Conservation (phyloP, 2,797 vertebrate species). For the Falco biarmicus region DNA sequence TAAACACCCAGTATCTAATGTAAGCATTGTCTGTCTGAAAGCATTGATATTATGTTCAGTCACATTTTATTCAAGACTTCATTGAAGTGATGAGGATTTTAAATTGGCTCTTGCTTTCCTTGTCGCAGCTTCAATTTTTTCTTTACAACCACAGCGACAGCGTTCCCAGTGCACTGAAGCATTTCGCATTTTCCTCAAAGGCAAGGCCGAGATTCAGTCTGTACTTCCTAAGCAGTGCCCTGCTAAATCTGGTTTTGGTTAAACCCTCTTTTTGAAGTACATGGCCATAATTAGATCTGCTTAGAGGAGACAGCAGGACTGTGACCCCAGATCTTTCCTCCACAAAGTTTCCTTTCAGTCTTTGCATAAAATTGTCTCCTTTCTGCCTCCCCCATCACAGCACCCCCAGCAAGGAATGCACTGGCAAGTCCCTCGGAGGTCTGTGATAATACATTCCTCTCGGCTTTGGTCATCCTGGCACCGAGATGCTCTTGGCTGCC, state of each 20-base stretch:
- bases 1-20: background rate
- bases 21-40: background rate
- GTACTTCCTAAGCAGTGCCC: slow-evolving; percentile 52
- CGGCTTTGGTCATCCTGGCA: slow-evolving; percentile 77
- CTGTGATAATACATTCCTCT: slow-evolving; percentile 82
- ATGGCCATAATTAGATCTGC: slow-evolving; percentile 68
- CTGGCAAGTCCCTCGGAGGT: slow-evolving; percentile 69
- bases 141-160: background rate
- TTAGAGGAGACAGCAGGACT: slow-evolving; percentile 64
- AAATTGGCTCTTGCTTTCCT: background rate
- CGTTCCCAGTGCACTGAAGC: background rate
- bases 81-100: background rate
- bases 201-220: slow-evolving; percentile 36
- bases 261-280: slow-evolving; percentile 72
- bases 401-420: slow-evolving; percentile 68
- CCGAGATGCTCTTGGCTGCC: slow-evolving; percentile 71
- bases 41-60: background rate
- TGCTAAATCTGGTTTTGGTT: slow-evolving; percentile 72
- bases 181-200: slow-evolving; percentile 42
- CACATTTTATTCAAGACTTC: background rate
- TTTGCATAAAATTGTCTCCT: slow-evolving; percentile 35
- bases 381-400: slow-evolving; percentile 40
- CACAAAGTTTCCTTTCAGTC: slow-evolving; percentile 61
- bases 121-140: background rate
- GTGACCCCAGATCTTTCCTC: slow-evolving; percentile 56